Base-by-base conservation (phyloP, 2,113 vertebrate genomes). In the Brachyhypopomus occidentalis region DNA sequence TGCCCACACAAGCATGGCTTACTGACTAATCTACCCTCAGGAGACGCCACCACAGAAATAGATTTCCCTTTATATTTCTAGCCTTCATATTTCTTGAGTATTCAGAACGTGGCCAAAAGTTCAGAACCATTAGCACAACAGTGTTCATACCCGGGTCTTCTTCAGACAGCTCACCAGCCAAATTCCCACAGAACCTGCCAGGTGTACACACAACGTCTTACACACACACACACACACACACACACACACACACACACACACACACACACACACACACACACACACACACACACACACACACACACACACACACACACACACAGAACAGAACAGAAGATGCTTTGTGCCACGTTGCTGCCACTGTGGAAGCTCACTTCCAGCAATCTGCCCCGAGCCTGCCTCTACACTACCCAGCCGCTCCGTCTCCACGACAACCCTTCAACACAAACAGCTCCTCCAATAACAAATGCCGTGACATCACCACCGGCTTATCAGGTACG, bases 381-480 rank as follows among this genome's bases (percentile, higher is more conserved):
- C 58, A 22, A 16, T 66, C 19, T 72, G 58, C 8, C 45, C 45
- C 45, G 5, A 14, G 45, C 45, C 45, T 52, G 45, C 45, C 45
- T 52, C 8, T 11, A 52, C 45, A 14, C 45, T 52, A 66, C 48
- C 14, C 70, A 79, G 48, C 8, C 70, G 80, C 55, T 78, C 19
- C 48, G 86, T 90, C 66, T 77, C 87, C 81, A 80, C 58, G 58
- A 82, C 84, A 86, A 90, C 88, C 78, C 1, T 86, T 86, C 87
- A 89, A 90, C 80, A 92, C 30, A 67, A 84, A 78, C 80, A 85
- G 72, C 71, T 82, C 60, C 16, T 81, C 87, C 83, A 89, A 88
- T 91, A 75, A 83, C 75, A 85, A 85, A 85, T 2, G 19, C 48
- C 2, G 62, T n/a, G 48, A 84, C 79, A 25, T 89, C 83, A 88